phyloP scores from a whole-genome alignment of 2,113 vertebrate genomes.

The Neoarius graeffei region DNA sequence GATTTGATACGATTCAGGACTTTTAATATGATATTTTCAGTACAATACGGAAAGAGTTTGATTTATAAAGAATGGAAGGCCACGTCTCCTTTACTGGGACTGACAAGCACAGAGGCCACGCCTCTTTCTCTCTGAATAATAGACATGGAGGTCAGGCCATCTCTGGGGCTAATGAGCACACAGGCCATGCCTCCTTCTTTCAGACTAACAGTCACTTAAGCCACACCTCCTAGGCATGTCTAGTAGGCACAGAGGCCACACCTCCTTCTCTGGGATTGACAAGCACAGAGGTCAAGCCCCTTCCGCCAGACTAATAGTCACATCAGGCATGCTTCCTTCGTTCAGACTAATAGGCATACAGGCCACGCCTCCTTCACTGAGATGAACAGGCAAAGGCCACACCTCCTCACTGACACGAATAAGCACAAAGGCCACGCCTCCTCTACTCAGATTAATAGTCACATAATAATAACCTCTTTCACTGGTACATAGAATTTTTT shows the following conservation, averaged over 20 bases:
- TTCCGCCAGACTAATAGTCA: too few species aligned
- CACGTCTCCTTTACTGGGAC: background rate
- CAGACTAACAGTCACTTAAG: background rate
- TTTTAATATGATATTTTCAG: background rate
- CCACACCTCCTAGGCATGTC: background rate
- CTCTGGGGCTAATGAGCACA: too few species aligned
- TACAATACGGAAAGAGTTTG: background rate
- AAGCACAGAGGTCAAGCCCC: background rate
- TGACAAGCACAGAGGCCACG: background rate
- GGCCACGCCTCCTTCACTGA: background rate
- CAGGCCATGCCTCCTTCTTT: background rate
- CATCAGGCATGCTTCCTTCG: background rate
- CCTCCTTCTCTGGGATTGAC: background rate
- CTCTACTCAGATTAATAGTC: background rate
- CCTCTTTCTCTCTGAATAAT: background rate
- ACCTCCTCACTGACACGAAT: background rate
- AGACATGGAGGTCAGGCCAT: background rate
- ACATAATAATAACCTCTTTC: background rate
- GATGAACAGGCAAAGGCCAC: background rate
- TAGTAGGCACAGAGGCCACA: background rate
- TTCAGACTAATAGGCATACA: background rate
- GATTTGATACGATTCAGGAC: background rate
- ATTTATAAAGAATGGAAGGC: background rate
- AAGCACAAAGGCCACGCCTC: background rate
- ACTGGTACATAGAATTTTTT: background rate